These are phyloP conservation scores for Rhaphigaster nebulosa DNA, from an alignment of 2,888 invertebrate genomes.

Conservation along the genomic window DNA sequence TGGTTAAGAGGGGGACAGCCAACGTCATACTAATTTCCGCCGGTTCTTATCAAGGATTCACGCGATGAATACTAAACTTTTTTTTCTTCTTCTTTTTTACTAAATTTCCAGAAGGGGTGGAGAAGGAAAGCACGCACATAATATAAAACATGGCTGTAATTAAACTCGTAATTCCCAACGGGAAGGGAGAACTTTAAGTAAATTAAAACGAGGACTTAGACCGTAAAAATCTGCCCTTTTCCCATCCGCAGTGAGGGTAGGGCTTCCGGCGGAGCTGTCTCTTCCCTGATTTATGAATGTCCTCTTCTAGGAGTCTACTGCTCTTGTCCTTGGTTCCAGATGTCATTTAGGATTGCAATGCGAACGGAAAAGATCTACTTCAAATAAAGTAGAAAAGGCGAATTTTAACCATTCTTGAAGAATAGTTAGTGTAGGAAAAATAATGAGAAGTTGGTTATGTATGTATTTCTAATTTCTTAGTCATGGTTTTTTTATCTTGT, in stretches of 20 bases:
- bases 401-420: too few species aligned
- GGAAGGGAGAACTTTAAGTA: constrained; percentile 46
- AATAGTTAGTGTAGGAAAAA: too few species aligned
- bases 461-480: too few species aligned
- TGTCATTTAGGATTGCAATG: neutral
- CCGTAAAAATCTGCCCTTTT: constrained; percentile 45
- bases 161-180: constrained; percentile 42
- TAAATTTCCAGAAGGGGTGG: neutral
- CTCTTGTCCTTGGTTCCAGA: neutral
- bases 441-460: too few species aligned
- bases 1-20: neutral
- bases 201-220: constrained; percentile 48
- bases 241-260: constrained; percentile 17
- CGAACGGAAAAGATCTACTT: neutral
- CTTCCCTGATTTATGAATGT: constrained; percentile 27
- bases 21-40: constrained; percentile 15
- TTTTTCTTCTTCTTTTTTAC: constrained; percentile 38
- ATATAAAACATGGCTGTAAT: constrained; percentile 50
- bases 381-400: neutral
- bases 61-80: constrained; percentile 49
- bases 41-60: constrained; percentile 24
- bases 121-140: constrained; percentile 39
- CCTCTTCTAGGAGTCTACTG: neutral
- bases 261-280: neutral
- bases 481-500: too few species aligned